Evolutionary conservation across 2,888 invertebrate species (phyloP).

Genomic region (Parnassius orleans): DNA sequence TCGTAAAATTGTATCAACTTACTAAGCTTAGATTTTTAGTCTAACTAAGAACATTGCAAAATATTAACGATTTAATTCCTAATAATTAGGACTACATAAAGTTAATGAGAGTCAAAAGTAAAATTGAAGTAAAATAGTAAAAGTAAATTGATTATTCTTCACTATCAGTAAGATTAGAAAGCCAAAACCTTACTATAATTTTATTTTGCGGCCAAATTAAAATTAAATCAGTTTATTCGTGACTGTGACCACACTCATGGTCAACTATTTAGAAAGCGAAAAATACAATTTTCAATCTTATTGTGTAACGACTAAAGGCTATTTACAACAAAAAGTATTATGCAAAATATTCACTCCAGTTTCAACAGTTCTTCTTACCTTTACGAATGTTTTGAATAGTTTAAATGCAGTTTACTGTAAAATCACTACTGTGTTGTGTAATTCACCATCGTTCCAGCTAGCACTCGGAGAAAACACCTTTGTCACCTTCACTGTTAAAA

Average conservation of each 20-base stretch:
- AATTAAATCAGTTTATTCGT: slow-evolving; percentile 57
- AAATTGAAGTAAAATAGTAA: background rate
- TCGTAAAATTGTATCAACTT: slow-evolving; percentile 23
- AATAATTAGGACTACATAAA: no score
- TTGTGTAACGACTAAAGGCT: slow-evolving; percentile 53
- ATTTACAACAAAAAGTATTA: slow-evolving; percentile 47
- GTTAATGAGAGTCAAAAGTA: background rate
- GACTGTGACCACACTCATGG: slow-evolving; percentile 73
- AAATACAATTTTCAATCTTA: slow-evolving; percentile 54
- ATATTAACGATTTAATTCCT: no score
- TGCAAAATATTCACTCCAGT: slow-evolving; percentile 36
- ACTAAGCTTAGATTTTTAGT: slow-evolving; percentile 1
- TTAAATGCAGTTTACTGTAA: slow-evolving; percentile 50
- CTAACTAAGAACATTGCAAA: no score
- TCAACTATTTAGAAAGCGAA: slow-evolving; percentile 75
- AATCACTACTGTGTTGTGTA: slow-evolving; percentile 67
- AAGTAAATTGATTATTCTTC: slow-evolving; percentile 1
- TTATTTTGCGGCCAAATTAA: slow-evolving; percentile 51
- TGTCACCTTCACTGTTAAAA: slow-evolving; percentile 64
- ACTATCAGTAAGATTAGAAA: slow-evolving; percentile 35
- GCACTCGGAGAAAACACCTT: slow-evolving; percentile 64
- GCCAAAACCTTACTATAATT: slow-evolving; percentile 41
- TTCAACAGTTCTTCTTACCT: slow-evolving; percentile 49
- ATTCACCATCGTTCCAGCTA: slow-evolving; percentile 72
- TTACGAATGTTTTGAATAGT: slow-evolving; percentile 49